Base-by-base conservation (phyloP, 1,140 invertebrate genomes). In the Ruditapes philippinarum region DNA sequence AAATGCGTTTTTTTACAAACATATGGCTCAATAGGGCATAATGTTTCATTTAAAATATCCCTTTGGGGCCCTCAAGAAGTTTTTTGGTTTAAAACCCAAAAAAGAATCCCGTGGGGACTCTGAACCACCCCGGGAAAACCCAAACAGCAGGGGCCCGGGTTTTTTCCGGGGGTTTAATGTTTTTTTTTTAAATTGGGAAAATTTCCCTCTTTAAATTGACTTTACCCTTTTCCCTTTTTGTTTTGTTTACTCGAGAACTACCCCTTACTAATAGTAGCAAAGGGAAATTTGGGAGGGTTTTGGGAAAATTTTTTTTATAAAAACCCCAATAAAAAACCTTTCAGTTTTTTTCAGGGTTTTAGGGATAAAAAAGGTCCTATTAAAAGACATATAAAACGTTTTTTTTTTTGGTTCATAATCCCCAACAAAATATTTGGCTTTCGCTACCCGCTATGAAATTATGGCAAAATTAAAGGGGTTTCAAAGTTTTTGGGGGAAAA, bases 391-490 rank as follows among this genome's bases (percentile, higher is more conserved):
- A 38, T 31, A 89, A 0, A 76, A 89, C 25, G 92, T 93, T 62
- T 70, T 74, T 17, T n/a, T n/a, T n/a, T n/a, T n/a, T n/a, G n/a
- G n/a, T 57, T 91, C 0, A 88, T 92, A 3, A 87, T 92, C 33
- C 22, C 79, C 4, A 81, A 93, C 42, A 89, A 92, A 76, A 65
- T 93, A 2, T 14, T 93, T 42, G n/a, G 88, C 92, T 11, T 94
- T 94, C 60, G 89, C 90, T 17, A 89, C n/a, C 91, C 9, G 91
- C 89, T 25, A 92, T 94, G 80, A 89, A 93, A n/a, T n/a, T 62
- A 89, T 93, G n/a, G 31, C 40, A 2, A 51, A n/a, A n/a, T n/a
- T n/a, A n/a, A n/a, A n/a, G n/a, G n/a, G n/a, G n/a, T n/a, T n/a
- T n/a, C n/a, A n/a, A n/a, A n/a, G n/a, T n/a, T n/a, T n/a, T n/a